These are phyloP conservation scores for Cryptophagus acutangulus DNA, from an alignment of 2,888 invertebrate genomes.

Conservation along the genomic window DNA sequence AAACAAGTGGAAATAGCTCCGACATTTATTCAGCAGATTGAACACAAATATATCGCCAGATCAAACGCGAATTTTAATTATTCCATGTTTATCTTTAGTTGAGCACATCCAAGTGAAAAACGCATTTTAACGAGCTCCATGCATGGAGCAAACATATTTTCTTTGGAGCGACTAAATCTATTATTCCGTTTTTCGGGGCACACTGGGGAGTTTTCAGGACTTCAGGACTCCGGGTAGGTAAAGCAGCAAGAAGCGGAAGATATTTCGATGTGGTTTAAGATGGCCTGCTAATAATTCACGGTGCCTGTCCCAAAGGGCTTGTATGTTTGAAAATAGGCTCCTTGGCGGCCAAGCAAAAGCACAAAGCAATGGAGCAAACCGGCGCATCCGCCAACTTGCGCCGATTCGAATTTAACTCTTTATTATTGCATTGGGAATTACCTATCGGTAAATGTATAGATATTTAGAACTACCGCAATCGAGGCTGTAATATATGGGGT, in stretches of 20 bases:
- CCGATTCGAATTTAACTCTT: constrained; percentile 17
- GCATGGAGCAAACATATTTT: too few relatives aligned
- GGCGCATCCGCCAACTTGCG: too few relatives aligned
- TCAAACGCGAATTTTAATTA: too few relatives aligned
- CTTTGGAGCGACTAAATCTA: constrained; percentile 25
- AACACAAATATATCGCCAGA: too few relatives aligned
- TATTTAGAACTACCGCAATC: too few relatives aligned
- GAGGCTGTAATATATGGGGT: too few relatives aligned
- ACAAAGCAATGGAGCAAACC: constrained; percentile 8
- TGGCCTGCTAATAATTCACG: constrained; percentile 20
- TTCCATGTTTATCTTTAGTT: too few relatives aligned
- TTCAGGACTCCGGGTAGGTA: not conserved
- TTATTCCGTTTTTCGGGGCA: constrained; percentile 28
- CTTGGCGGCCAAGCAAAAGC: constrained; percentile 14
- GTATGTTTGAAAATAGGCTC: constrained; percentile 19
- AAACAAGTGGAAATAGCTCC: too few relatives aligned
- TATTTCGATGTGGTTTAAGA: constrained; percentile 24
- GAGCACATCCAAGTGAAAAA: too few relatives aligned
- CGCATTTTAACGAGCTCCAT: too few relatives aligned
- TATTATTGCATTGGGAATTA: constrained; percentile 23
- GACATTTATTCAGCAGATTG: too few relatives aligned
- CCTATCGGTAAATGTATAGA: constrained; percentile 4
- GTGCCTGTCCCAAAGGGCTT: constrained; percentile 14
- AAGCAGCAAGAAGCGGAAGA: constrained; percentile 15
- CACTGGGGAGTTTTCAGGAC: constrained; percentile 15